Conservation (phyloP, 2,888 invertebrate genomes). For the Idaea straminata region DNA sequence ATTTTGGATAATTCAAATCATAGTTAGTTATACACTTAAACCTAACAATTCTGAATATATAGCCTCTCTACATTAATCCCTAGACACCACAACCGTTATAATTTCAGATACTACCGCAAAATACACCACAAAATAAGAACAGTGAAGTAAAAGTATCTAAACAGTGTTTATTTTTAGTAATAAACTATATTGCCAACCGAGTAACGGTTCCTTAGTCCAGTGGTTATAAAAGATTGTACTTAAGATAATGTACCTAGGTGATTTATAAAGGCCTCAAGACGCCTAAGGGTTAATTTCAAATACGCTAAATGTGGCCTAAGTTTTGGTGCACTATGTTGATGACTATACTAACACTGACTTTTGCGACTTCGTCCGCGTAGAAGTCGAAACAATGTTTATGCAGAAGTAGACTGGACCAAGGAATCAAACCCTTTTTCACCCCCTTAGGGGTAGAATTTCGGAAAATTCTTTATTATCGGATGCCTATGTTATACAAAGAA, state of each 20-base stretch:
- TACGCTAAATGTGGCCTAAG: slow-evolving; percentile 44
- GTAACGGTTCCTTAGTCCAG: slow-evolving; percentile 37
- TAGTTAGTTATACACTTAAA: too few relatives aligned
- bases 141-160: slow-evolving; percentile 14
- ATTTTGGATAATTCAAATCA: too few relatives aligned
- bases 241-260: slow-evolving; percentile 40
- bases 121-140: slow-evolving; percentile 13
- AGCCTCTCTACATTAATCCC: neutral
- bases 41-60: neutral
- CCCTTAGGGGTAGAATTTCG: too few relatives aligned
- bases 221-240: slow-evolving; percentile 43
- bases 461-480: too few relatives aligned
- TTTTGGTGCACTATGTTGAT: slow-evolving; percentile 29
- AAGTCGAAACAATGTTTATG: too few relatives aligned
- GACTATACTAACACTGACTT: too few relatives aligned
- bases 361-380: too few relatives aligned
- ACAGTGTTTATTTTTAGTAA: slow-evolving; percentile 20
- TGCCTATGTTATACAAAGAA: too few relatives aligned
- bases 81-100: neutral
- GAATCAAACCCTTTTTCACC: too few relatives aligned
- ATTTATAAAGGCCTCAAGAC: slow-evolving; percentile 40
- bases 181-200: slow-evolving; percentile 17
- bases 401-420: too few relatives aligned
- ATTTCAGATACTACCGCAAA: slow-evolving; percentile 7
- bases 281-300: slow-evolving; percentile 36